These are phyloP conservation scores for Caenorhabditis afra DNA, from an alignment of 2,888 invertebrate genomes.

Conservation along the genomic window DNA sequence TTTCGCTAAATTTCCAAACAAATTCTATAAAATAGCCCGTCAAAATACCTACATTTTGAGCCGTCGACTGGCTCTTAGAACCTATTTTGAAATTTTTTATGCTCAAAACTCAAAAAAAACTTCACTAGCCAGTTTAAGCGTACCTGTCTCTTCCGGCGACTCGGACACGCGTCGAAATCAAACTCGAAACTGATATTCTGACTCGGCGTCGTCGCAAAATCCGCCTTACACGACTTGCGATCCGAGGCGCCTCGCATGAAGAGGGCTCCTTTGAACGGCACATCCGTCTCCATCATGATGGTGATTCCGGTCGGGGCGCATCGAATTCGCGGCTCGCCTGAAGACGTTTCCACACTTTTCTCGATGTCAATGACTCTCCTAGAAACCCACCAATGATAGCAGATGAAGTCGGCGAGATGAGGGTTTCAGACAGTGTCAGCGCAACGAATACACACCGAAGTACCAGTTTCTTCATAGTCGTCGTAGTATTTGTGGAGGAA, in stretches of 20 bases:
- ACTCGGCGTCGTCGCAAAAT: constrained; percentile 38
- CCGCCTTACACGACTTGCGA: constrained; percentile 50
- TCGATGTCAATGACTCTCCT: too few relatives aligned
- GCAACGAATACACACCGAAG: neutral
- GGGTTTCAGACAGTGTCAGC: neutral
- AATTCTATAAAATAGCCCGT: too few relatives aligned
- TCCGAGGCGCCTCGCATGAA: constrained; percentile 51
- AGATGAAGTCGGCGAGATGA: neutral
- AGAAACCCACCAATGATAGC: constrained; percentile 31
- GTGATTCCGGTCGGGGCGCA: constrained; percentile 57
- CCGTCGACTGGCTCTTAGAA: too few relatives aligned
- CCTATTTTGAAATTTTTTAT: too few relatives aligned
- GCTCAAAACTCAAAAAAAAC: too few relatives aligned
- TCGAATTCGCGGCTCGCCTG: constrained; percentile 52
- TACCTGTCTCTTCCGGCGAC: constrained; percentile 54
- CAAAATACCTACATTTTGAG: too few relatives aligned
- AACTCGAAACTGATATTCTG: constrained; percentile 53
- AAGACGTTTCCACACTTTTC: neutral
- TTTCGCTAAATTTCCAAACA: too few relatives aligned
- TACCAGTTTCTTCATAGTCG: too few relatives aligned
- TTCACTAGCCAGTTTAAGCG: neutral
- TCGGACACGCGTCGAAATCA: constrained; percentile 51
- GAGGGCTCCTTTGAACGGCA: constrained; percentile 56
- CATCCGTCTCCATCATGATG: constrained; percentile 31
- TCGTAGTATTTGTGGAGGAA: neutral